Evolutionary conservation across 2,797 vertebrate species (phyloP).

Genomic region (Phrynocephalus guinanensis): DNA sequence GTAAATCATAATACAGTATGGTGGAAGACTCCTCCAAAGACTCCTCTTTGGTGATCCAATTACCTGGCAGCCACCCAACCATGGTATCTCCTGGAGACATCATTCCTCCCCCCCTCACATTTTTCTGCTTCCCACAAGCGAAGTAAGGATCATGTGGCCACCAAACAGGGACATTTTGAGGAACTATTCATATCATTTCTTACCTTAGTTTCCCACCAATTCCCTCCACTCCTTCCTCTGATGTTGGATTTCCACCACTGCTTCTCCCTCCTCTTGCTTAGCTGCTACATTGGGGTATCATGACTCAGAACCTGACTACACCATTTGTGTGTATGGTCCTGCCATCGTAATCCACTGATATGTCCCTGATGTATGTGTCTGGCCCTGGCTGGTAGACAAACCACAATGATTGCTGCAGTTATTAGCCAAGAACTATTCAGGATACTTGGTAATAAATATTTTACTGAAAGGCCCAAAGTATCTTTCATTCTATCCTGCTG

Average conservation of each 20-base stretch:
- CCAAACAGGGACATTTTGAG: not conserved
- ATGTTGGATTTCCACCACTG: not conserved
- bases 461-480: not conserved
- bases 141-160: too few relatives aligned
- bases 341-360: not conserved
- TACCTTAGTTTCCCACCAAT: not conserved
- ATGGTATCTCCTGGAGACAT: too few relatives aligned
- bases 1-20: too few relatives aligned
- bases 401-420: not conserved
- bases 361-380: not conserved
- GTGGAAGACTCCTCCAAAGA: not conserved
- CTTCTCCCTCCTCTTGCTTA: not conserved
- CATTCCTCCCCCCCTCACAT: not conserved
- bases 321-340: not conserved
- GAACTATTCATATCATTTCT: not conserved
- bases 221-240: not conserved
- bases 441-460: not conserved
- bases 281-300: not conserved
- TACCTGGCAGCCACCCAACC: not conserved
- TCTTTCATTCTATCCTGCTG: not conserved
- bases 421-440: not conserved
- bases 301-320: not conserved
- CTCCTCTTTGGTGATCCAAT: not conserved
- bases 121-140: not conserved
- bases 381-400: not conserved